Evolutionary conservation across 2,113 vertebrate genomes (phyloP).

Genomic region (Erinaceus europaeus): DNA sequence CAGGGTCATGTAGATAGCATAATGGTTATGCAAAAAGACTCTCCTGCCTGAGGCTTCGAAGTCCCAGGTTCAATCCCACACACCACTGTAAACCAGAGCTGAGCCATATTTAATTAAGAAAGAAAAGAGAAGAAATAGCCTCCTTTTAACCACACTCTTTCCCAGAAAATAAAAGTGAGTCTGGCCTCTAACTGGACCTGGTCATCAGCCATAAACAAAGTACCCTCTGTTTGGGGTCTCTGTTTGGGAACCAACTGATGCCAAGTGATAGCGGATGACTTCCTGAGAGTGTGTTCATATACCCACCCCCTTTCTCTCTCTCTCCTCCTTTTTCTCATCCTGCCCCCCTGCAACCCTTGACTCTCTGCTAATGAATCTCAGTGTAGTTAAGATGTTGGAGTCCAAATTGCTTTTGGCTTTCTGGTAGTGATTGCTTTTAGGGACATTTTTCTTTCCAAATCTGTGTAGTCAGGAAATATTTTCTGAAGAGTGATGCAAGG

Average conservation of each 20-base stretch:
- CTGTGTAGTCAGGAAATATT: conserved; percentile 44
- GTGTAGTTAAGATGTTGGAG: conserved; percentile 15
- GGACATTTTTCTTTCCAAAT: conserved; percentile 52
- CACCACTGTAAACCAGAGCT: no score
- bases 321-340: no score
- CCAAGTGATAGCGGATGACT: background rate
- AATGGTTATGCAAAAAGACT: no score
- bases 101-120: no score
- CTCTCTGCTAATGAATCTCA: conserved; percentile 33
- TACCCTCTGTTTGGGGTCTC: background rate
- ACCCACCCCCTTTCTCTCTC: no score
- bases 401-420: conserved; percentile 49
- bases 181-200: background rate
- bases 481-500: conserved; percentile 48
- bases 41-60: no score
- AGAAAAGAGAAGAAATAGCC: background rate
- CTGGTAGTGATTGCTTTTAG: conserved; percentile 49
- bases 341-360: conserved; percentile 12
- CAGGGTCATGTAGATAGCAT: no score
- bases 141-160: conserved; percentile 2
- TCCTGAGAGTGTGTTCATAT: no score
- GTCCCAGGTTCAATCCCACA: no score
- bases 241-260: conserved; percentile 1
- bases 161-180: background rate
- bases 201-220: background rate